A percentile compares a stretch with the other conserved stretches of the same genome.
Conservation (phyloP, 2,797 vertebrate genomes). For the Syngnathus rostellatus region DNA sequence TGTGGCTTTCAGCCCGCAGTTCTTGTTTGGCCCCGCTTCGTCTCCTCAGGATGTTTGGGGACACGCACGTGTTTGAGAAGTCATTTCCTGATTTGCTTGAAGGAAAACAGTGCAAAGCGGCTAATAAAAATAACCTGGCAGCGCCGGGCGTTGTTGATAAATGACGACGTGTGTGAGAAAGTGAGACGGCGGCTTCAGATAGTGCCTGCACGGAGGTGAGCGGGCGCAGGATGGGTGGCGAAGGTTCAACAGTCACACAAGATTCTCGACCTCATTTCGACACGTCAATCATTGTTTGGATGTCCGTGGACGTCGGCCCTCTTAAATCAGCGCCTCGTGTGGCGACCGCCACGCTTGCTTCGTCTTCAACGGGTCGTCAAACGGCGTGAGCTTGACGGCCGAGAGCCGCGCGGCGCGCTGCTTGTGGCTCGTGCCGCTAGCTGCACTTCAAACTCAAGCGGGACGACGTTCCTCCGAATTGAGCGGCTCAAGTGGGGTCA, state of each 20-base stretch:
- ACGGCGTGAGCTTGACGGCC: background rate
- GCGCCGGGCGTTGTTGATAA: conserved; percentile 26
- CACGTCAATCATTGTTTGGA: too few relatives aligned
- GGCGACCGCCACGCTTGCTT: background rate
- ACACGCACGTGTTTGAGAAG: conserved; percentile 37
- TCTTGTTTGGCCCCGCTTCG: conserved; percentile 57
- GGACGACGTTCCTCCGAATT: too few relatives aligned
- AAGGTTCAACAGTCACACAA: conserved; percentile 42
- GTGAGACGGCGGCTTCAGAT: conserved; percentile 13
- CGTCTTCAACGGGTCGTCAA: background rate
- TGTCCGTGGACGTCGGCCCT: too few relatives aligned
- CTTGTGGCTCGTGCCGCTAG: background rate
- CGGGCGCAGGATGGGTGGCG: conserved; percentile 43
- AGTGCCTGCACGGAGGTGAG: conserved; percentile 26
- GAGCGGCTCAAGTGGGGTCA: too few relatives aligned
- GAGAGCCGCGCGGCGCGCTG: background rate
- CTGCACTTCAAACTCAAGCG: too few relatives aligned
- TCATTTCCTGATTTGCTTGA: conserved; percentile 61
- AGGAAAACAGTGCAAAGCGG: conserved; percentile 51
- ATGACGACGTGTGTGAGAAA: conserved; percentile 30
- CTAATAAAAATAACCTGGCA: conserved; percentile 35
- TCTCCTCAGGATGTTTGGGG: conserved; percentile 71
- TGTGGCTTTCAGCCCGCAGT: conserved; percentile 44
- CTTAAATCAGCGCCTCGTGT: background rate
- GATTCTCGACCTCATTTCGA: too few relatives aligned